phyloP scores from a whole-genome alignment of 2,888 invertebrate species.

The Fissipunctia ypsillon region DNA sequence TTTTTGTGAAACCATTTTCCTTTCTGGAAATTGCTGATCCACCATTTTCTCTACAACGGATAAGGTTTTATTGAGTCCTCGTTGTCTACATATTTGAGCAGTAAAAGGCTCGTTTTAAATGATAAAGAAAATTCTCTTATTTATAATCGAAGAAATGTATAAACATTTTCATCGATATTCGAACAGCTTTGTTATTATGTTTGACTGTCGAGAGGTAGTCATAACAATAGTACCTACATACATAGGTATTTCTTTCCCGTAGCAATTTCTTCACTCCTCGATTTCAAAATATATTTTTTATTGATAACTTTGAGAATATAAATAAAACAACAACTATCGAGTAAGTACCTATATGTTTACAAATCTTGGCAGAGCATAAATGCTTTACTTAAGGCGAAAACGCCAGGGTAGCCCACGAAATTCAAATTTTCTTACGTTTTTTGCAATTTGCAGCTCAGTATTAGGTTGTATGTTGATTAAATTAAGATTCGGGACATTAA shows the following conservation, averaged over 20 bases:
- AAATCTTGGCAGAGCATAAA: neutral
- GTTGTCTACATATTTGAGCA: slow-evolving; percentile 39
- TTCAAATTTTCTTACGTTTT: too few relatives aligned
- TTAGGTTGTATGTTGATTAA: too few relatives aligned
- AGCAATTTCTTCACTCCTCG: neutral
- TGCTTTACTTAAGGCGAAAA: too few relatives aligned
- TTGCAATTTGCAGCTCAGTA: too few relatives aligned
- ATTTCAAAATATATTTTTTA: neutral
- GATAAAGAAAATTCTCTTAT: slow-evolving; percentile 31
- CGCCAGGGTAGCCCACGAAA: too few relatives aligned
- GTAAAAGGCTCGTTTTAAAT: slow-evolving; percentile 19
- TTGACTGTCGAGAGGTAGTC: neutral
- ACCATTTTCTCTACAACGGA: slow-evolving; percentile 46
- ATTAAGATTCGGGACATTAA: too few relatives aligned
- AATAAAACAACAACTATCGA: neutral
- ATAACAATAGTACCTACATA: neutral
- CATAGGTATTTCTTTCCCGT: neutral
- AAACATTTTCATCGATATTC: slow-evolving; percentile 31
- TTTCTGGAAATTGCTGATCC: slow-evolving; percentile 47
- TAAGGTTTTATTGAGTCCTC: slow-evolving; percentile 46
- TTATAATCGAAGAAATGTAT: slow-evolving; percentile 19
- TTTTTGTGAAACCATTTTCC: slow-evolving; percentile 42
- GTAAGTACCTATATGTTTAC: neutral
- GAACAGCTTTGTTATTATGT: slow-evolving; percentile 6
- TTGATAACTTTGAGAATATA: neutral